These are phyloP conservation scores for Protonibea diacanthus DNA, from an alignment of 2,797 vertebrate species.

Conservation along the genomic window DNA sequence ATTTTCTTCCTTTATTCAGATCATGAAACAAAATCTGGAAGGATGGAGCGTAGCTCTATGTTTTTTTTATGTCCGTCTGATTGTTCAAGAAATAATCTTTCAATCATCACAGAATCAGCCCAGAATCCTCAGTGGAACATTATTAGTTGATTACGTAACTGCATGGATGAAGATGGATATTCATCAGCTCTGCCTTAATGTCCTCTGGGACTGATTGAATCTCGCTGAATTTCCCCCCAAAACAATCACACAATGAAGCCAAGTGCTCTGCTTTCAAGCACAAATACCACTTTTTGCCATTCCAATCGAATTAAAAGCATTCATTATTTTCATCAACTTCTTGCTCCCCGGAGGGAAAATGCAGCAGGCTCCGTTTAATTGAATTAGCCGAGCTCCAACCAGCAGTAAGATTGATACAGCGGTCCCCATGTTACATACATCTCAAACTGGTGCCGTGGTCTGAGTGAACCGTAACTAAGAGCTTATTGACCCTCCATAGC, in stretches of 20 bases:
- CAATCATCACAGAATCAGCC: slow-evolving; percentile 1
- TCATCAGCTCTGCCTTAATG: slow-evolving; percentile 32
- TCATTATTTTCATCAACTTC: slow-evolving; percentile 51
- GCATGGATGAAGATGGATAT: slow-evolving; percentile 7
- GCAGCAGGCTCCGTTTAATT: slow-evolving; percentile 45
- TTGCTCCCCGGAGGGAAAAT: slow-evolving; percentile 20
- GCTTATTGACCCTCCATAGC: slow-evolving; percentile 54
- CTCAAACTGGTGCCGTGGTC: slow-evolving; percentile 21
- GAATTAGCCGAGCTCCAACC: slow-evolving; percentile 53
- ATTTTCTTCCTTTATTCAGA: background rate
- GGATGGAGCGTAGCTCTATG: background rate
- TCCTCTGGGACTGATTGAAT: slow-evolving; percentile 47
- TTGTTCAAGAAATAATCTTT: background rate
- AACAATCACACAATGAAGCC: slow-evolving; percentile 39
- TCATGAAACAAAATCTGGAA: background rate
- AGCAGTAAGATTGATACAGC: slow-evolving; percentile 51
- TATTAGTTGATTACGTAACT: slow-evolving; percentile 29
- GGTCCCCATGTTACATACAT: slow-evolving; percentile 30
- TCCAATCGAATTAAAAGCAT: slow-evolving; percentile 56
- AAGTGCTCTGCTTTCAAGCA: slow-evolving; percentile 37
- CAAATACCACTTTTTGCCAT: slow-evolving; percentile 59
- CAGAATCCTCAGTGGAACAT: slow-evolving; percentile 13
- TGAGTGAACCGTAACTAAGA: slow-evolving; percentile 58
- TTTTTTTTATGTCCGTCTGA: background rate
- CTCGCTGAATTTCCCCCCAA: slow-evolving; percentile 35